Evolutionary conservation across 2,888 invertebrate genomes (phyloP), one percentile per base, ranked within the genome.

Genomic region (Molanna angustata): DNA sequence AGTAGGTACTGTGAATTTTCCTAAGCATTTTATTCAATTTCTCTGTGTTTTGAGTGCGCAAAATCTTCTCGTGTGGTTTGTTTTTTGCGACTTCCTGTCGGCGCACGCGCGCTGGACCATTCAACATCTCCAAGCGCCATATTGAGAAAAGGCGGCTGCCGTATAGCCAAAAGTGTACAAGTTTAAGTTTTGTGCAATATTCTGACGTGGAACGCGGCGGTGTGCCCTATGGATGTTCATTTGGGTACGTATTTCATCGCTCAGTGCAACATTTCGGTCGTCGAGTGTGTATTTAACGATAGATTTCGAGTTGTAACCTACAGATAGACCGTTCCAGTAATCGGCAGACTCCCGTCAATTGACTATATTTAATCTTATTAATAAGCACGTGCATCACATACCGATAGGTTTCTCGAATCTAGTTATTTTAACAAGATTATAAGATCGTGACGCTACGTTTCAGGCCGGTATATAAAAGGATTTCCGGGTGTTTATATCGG

Each of bases 401-500:
- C 76, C 73, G 76, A 78, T 78, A 78, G 83, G 84, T 84, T 85
- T 86, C 85, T 79, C 76, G 80, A 85, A 86, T 86, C 85, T 83
- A 80, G 82, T 86, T 86, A 85, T 78, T 77, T 78, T 86, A 86
- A 86, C 81, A 78, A 79, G 84, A 85, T 86, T 84, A 81, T 74
- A 74, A 73, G 77, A 76, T 75, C 75, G 76, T 74, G 78, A 74
- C 70, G 72, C 76, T 73, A 75, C 74, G 75, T 72, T 75, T 72
- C 68, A 69, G 74, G 73, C 72, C 76, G 76, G 76, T 80, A 78
- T 80, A 77, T 73, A 78, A 76, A 74, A 74, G 73, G 75, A 75
- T 76, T 75, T 74, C 74, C 71, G 75, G 76, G 74, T 77, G 78
- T 80, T 78, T 76, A 76, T 76, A 74, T 76, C 76, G 74, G 74